Percentiles rank a stretch among this genome's conserved stretches.
Evolutionary conservation across 2,888 invertebrate species (phyloP).

Genomic region (Pristionchus maxplancki): DNA sequence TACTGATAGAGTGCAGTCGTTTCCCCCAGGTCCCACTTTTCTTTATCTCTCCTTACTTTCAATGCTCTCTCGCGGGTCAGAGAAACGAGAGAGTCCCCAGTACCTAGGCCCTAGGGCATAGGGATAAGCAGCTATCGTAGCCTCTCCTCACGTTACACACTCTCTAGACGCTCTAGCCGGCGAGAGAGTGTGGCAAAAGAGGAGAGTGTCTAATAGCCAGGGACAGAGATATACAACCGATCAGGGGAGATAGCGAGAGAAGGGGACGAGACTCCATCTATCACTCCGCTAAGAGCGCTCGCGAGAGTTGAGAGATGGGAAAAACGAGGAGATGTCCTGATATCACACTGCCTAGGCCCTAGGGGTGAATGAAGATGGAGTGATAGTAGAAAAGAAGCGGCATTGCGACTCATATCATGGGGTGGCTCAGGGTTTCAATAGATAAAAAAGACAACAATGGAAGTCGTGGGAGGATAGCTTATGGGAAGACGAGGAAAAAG

Average conservation of each 20-base stretch:
- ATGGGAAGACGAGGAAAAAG: not conserved
- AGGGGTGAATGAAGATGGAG: not conserved
- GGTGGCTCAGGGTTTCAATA: too few species aligned
- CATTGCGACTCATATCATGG: too few species aligned
- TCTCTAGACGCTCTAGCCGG: not conserved
- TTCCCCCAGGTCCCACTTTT: not conserved
- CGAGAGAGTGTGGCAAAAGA: not conserved
- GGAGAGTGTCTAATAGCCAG: not conserved
- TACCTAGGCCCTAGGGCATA: too few species aligned
- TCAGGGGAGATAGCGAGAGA: not conserved
- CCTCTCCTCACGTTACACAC: not conserved
- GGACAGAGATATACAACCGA: conserved; percentile 26
- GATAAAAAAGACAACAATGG: too few species aligned
- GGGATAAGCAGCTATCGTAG: too few species aligned
- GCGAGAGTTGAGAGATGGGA: conserved; percentile 12
- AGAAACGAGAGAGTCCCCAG: too few species aligned
- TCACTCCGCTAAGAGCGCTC: conserved; percentile 33
- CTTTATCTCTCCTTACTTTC: too few species aligned
- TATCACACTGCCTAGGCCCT: not conserved
- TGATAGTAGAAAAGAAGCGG: not conserved
- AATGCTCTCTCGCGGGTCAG: too few species aligned
- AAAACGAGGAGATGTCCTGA: conserved; percentile 7
- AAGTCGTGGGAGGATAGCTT: too few species aligned
- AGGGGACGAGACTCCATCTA: conserved; percentile 23
- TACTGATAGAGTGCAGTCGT: conserved; percentile 38